Conservation (phyloP, 53 echinoderm and acorn worm species). For the Astropecten irregularis region DNA sequence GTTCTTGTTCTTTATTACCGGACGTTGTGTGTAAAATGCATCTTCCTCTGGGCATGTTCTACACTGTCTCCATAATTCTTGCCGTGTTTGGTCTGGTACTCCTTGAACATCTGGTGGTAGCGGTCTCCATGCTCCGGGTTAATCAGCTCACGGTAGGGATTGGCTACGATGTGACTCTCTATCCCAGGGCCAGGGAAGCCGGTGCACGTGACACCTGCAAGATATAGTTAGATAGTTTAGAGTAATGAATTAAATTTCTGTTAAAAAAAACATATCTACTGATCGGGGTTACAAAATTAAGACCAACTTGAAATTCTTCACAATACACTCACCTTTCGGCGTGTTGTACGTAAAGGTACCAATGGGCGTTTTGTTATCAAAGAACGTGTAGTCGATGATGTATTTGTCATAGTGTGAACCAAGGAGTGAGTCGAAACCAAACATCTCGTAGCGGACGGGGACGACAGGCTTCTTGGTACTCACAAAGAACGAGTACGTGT, state of each 20-base stretch:
- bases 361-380: conserved; percentile 65
- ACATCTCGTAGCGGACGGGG: conserved; percentile 87
- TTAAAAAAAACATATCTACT: neutral
- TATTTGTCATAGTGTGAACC: conserved; percentile 95
- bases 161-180: conserved; percentile 77
- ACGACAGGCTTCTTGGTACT: conserved; percentile 28
- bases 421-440: conserved; percentile 77
- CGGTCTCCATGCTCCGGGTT: conserved; percentile 82
- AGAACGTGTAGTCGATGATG: conserved; percentile 75
- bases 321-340: conserved; percentile 63
- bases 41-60: conserved; percentile 69
- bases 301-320: too few relatives aligned
- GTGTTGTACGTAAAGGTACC: conserved; percentile 30
- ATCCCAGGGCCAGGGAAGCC: conserved; percentile 87
- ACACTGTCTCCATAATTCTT: conserved; percentile 63
- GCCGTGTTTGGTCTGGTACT: conserved; percentile 71
- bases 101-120: conserved; percentile 79
- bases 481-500: conserved; percentile 76
- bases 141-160: conserved; percentile 83
- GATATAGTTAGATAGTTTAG: neutral
- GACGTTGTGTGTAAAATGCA: conserved; percentile 86
- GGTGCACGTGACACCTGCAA: conserved; percentile 53
- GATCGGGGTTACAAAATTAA: neutral
- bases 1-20: conserved; percentile 49
- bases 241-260: neutral